Evolutionary conservation across 2,888 invertebrate genomes (phyloP), one percentile per base, ranked within the genome.

Genomic region (Eristalis intricaria): DNA sequence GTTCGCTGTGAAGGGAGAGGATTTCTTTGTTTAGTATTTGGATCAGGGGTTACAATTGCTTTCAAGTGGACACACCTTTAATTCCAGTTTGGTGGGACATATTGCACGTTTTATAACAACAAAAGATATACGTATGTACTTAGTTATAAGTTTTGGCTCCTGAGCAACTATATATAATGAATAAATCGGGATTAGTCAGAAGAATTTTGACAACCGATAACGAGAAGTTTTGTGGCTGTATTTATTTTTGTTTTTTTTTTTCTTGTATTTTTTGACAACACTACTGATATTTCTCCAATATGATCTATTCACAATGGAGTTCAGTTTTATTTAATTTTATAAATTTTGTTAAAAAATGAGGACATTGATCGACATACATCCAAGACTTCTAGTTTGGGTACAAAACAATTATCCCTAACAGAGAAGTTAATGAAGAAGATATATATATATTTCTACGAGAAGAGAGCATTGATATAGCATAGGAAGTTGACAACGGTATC

Each of bases 1-100:
- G 93, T 98, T 98, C 5, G 97, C 98, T 98, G 93, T 73, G 95
- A 95, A 88, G 1, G 77, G 63, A 63, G 13, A 78, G 23, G 2
- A 5, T 19, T 58, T 65, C 32, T 58, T 69, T 77, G 69, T 22
- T 40, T 38, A 23, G 22, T 32, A 40, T 13, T 82, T 0, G 0
- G 56, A n/a, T 58, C 8, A 0, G 0, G 70, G n/a, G 8, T 23
- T 5, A 15, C 1, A 8, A n/a, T 26, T n/a, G 10, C n/a, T 61
- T 68, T 43, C 38, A 13, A 13, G 26, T 43, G 43, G 43, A 77
- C 88, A 84, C 94, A 97, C 97, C 97, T 95, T 96, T 96, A 89
- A 98, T 97, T 92, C 97, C 97, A 19, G 97, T 97, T 94, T 97
- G 97, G 92, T 97, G 97, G 91, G 97, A 97, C 97, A 97, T 97